Conservation (phyloP, 2,113 vertebrate genomes). For the Junco hyemalis region DNA sequence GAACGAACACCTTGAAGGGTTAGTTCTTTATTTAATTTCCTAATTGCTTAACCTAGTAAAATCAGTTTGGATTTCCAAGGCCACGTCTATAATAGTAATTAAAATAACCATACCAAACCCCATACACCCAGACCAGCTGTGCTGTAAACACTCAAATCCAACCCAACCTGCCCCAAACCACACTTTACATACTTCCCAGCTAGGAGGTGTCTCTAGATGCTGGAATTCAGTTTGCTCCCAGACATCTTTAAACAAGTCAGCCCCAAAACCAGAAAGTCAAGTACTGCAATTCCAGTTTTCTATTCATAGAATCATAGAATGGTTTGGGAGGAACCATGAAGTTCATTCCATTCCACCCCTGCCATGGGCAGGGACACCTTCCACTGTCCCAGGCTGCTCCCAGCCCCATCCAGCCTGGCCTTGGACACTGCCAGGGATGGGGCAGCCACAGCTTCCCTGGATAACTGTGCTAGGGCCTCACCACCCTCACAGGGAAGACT, state of each 20-base stretch:
- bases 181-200: neutral
- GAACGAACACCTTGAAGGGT: neutral
- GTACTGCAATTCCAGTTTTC: neutral
- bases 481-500: neutral
- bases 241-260: neutral
- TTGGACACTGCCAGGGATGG: neutral
- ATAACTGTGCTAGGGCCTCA: neutral
- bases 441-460: neutral
- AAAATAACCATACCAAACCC: neutral
- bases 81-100: neutral
- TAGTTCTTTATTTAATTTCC: conserved; percentile 3
- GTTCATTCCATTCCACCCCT: neutral
- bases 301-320: neutral
- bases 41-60: neutral
- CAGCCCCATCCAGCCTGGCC: neutral
- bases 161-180: neutral
- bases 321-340: neutral
- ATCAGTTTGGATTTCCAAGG: neutral
- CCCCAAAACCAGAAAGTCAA: neutral
- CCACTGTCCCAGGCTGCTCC: neutral
- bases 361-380: neutral
- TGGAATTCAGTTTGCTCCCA: neutral
- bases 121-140: neutral
- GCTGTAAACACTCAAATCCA: neutral
- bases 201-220: neutral